Evolutionary conservation across 2,113 vertebrate genomes (phyloP).

Genomic region (Limanda limanda): DNA sequence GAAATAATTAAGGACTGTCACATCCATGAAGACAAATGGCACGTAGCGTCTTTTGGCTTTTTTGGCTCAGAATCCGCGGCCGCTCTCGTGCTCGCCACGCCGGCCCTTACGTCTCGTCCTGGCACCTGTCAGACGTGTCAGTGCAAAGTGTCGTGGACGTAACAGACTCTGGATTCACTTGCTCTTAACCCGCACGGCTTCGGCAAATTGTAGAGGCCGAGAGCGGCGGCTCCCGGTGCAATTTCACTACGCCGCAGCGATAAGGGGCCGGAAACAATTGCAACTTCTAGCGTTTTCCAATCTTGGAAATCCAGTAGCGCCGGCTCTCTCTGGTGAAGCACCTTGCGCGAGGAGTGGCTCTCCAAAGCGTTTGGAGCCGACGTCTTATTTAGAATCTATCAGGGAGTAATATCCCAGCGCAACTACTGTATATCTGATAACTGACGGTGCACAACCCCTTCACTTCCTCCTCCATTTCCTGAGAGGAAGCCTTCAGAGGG

Average conservation of each 20-base stretch:
- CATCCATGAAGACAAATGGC: constrained; percentile 58
- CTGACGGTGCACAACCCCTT: constrained; percentile 67
- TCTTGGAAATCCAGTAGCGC: constrained; percentile 53
- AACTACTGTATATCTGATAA: constrained; percentile 77
- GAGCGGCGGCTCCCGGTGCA: constrained; percentile 6
- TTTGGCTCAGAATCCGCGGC: constrained; percentile 14
- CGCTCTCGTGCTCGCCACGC: constrained; percentile 11
- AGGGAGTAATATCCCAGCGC: constrained; percentile 75
- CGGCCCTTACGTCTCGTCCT: constrained; percentile 55
- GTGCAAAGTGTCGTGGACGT: constrained; percentile 46
- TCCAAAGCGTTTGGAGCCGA: constrained; percentile 55
- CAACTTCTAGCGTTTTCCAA: constrained; percentile 52
- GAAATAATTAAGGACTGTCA: constrained; percentile 67
- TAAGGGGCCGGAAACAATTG: constrained; percentile 56
- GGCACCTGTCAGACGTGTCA: constrained; percentile 55
- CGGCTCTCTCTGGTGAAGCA: constrained; percentile 58
- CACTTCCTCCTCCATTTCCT: constrained; percentile 77
- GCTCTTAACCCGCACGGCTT: constrained; percentile 48
- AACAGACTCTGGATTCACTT: constrained; percentile 35
- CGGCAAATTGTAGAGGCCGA: constrained; percentile 35
- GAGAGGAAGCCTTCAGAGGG: constrained; percentile 66
- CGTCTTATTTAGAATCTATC: constrained; percentile 77
- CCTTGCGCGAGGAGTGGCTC: constrained; percentile 59
- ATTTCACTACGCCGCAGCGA: constrained; percentile 33
- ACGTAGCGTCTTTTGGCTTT: constrained; percentile 23